Conservation (phyloP, 2,113 vertebrate species). For the Empidonax alnorum region DNA sequence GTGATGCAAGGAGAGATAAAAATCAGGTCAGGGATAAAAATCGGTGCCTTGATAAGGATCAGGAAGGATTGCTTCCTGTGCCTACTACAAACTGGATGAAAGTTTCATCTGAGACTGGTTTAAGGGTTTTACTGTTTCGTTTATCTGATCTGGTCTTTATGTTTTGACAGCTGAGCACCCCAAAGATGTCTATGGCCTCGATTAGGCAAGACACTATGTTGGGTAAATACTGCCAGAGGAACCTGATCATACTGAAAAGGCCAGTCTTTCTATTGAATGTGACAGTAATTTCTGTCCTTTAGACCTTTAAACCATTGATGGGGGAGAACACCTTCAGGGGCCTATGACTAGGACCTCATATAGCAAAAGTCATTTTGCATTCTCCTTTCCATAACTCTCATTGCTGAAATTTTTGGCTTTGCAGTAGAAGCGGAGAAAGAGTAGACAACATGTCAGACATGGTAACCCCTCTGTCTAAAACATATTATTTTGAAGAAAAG, state of each 20-base stretch:
- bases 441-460: neutral
- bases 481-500: neutral
- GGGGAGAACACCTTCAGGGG: neutral
- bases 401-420: neutral
- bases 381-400: neutral
- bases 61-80: rapidly evolving
- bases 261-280: neutral
- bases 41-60: neutral
- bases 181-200: neutral
- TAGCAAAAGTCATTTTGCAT: neutral
- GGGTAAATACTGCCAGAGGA: neutral
- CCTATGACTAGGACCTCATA: neutral
- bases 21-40: neutral
- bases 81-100: neutral
- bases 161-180: neutral
- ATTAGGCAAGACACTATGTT: neutral
- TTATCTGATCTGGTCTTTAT: neutral
- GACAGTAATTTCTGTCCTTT: neutral
- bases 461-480: neutral
- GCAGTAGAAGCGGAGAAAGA: neutral
- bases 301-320: neutral
- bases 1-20: neutral
- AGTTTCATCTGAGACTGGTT: neutral
- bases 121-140: neutral
- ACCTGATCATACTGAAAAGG: neutral